phyloP scores from a whole-genome alignment of 2,888 invertebrate genomes.

The Epistrophe eligans region DNA sequence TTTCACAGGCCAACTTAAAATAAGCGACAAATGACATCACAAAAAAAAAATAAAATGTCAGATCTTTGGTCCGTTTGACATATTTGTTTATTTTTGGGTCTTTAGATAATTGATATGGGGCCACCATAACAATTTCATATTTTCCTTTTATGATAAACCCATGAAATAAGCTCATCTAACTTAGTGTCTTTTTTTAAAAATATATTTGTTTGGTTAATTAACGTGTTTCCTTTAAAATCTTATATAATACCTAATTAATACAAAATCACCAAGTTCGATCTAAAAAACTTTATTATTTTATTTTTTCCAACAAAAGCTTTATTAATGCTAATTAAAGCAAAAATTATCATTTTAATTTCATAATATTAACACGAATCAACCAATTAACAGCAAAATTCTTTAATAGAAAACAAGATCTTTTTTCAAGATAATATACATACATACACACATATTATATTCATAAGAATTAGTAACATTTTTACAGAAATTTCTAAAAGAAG shows the following conservation, averaged over 20 bases:
- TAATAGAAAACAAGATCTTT: background rate
- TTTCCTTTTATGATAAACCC: too few species aligned
- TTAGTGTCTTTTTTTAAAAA: too few species aligned
- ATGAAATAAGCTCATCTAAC: too few species aligned
- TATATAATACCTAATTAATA: background rate
- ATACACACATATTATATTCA: background rate
- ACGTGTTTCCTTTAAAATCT: background rate
- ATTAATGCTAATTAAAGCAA: background rate
- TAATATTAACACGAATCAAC: background rate
- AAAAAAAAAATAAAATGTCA: too few species aligned
- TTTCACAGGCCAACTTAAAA: background rate
- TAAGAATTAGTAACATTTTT: background rate
- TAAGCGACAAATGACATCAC: background rate
- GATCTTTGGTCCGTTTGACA: too few species aligned
- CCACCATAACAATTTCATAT: too few species aligned
- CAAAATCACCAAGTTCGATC: background rate
- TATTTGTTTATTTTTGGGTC: too few species aligned
- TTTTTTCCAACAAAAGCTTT: background rate
- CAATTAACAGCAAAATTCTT: background rate
- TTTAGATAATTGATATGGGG: too few species aligned
- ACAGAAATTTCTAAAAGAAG: background rate
- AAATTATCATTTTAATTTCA: slow-evolving; percentile 3
- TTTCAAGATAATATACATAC: too few species aligned
- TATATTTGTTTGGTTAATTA: background rate
- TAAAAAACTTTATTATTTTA: background rate